Conservation (phyloP, 2,113 vertebrate genomes). For the Machaerirhynchus nigripectus region DNA sequence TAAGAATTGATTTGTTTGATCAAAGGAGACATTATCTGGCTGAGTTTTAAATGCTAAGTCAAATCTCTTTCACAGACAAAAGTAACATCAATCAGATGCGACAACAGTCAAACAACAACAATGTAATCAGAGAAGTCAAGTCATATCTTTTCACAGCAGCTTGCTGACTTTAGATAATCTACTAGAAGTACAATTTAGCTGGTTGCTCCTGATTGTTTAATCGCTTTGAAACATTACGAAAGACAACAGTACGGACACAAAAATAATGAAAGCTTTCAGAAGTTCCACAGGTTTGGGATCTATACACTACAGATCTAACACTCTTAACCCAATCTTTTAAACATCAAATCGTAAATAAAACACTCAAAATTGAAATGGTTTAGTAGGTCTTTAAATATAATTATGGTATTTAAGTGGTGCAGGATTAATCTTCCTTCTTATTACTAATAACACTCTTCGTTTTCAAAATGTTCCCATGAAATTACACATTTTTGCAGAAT, state of each 20-base stretch:
- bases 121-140: neutral
- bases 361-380: neutral
- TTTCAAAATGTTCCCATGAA: neutral
- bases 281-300: neutral
- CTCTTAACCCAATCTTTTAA: neutral
- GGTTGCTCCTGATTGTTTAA: neutral
- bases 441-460: neutral
- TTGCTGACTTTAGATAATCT: neutral
- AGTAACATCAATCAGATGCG: neutral
- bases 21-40: neutral
- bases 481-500: neutral
- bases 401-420: neutral
- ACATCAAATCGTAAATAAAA: neutral
- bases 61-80: neutral
- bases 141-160: neutral
- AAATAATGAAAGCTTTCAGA: neutral
- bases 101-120: neutral
- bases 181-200: neutral
- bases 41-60: neutral
- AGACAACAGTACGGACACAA: neutral
- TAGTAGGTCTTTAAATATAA: neutral
- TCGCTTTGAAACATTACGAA: neutral
- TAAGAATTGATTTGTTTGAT: neutral
- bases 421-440: neutral
- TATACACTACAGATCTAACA: neutral